These are phyloP conservation scores for Busseola fusca DNA, from an alignment of 2,888 invertebrate species.

Conservation along the genomic window DNA sequence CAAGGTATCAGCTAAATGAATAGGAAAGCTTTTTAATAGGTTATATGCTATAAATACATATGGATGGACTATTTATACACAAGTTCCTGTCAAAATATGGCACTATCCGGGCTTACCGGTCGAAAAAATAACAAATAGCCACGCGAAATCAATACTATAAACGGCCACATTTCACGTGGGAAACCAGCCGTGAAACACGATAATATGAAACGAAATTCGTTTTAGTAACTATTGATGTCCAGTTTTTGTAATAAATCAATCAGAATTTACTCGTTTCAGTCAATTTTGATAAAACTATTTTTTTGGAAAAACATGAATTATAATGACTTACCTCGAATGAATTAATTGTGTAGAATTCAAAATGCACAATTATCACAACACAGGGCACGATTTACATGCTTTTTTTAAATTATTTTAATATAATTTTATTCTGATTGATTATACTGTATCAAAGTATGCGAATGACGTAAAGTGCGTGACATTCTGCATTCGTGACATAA, in stretches of 20 bases:
- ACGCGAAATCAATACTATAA: constrained; percentile 42
- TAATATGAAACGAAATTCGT: constrained; percentile 4
- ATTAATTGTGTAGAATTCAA: constrained; percentile 21
- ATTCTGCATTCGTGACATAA: background rate
- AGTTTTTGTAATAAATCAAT: constrained; percentile 28
- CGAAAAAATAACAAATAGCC: constrained; percentile 8
- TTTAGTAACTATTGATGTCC: background rate
- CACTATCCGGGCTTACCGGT: constrained; percentile 18
- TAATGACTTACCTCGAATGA: constrained; percentile 44
- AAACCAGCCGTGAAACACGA: constrained; percentile 22
- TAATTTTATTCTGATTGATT: constrained; percentile 20
- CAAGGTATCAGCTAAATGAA: constrained; percentile 13
- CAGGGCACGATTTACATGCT: constrained; percentile 45
- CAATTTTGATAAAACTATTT: background rate
- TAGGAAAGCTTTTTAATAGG: background rate
- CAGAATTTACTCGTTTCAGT: constrained; percentile 11
- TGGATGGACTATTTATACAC: background rate
- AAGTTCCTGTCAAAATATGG: constrained; percentile 19
- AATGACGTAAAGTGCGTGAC: constrained; percentile 40
- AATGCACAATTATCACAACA: constrained; percentile 39
- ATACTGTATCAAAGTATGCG: constrained; percentile 7
- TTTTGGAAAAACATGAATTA: background rate
- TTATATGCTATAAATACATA: background rate
- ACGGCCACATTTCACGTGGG: constrained; percentile 16
- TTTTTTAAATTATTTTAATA: constrained; percentile 28